phyloP scores from a whole-genome alignment of 2,888 invertebrate species.

The Parascotia fuliginaria region DNA sequence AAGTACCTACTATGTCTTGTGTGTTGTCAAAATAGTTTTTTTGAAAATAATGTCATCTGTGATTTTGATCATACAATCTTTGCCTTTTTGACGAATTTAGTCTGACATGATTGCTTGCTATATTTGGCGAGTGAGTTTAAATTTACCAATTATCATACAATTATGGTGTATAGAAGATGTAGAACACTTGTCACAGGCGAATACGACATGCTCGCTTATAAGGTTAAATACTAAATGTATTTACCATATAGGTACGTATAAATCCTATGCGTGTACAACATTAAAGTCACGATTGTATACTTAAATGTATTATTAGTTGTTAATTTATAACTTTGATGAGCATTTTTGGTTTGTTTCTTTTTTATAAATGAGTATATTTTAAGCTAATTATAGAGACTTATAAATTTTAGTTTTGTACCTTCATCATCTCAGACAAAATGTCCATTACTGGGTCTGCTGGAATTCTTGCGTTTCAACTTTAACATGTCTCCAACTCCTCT shows the following conservation, averaged over 20 bases:
- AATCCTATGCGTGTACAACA: background rate
- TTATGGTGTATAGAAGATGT: background rate
- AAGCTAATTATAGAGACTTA: too few species aligned
- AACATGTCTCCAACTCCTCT: too few species aligned
- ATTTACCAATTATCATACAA: conserved; percentile 1
- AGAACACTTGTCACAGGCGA: background rate
- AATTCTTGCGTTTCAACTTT: too few species aligned
- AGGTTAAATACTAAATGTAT: background rate
- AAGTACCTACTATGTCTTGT: too few species aligned
- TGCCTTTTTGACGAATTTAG: background rate
- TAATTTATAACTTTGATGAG: too few species aligned
- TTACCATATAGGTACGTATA: background rate
- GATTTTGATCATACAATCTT: background rate
- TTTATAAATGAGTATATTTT: too few species aligned
- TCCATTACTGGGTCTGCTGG: too few species aligned
- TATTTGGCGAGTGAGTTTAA: background rate
- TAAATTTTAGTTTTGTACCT: too few species aligned
- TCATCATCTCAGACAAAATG: too few species aligned
- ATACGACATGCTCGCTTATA: background rate
- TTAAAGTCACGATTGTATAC: too few species aligned
- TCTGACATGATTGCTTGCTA: background rate
- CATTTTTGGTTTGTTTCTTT: too few species aligned
- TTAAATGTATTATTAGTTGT: too few species aligned
- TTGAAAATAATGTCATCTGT: background rate
- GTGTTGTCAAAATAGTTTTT: conserved; percentile 20